phyloP scores from a whole-genome alignment of 1,140 invertebrate genomes.

The Metopolophium dirhodum region DNA sequence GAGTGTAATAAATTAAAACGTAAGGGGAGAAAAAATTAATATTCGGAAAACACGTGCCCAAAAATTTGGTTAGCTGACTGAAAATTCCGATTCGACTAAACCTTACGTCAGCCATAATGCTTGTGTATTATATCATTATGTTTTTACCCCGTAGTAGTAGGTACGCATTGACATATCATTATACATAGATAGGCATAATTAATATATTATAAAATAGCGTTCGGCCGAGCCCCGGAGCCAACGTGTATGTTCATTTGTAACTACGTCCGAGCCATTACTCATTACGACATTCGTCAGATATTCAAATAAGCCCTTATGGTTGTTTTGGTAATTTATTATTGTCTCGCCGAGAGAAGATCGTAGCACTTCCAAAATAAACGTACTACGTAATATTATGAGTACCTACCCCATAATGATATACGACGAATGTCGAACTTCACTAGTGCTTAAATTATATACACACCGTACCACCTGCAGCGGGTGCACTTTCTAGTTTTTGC shows the following conservation, averaged over 20 bases:
- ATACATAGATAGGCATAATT: background rate
- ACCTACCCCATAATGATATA: background rate
- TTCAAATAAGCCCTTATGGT: background rate
- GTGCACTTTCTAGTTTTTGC: background rate
- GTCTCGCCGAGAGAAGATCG: background rate
- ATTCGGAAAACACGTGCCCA: background rate
- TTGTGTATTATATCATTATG: background rate
- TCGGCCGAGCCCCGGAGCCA: background rate
- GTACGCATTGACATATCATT: background rate
- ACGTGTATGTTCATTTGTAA: background rate
- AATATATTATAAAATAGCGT: background rate
- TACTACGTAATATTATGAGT: background rate
- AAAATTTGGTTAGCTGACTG: background rate
- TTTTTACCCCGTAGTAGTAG: background rate
- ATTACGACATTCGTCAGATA: background rate
- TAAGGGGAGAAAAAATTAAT: background rate
- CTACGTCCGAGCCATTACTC: background rate
- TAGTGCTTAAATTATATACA: background rate
- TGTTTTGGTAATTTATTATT: background rate
- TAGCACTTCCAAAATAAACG: background rate
- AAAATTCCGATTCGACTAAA: background rate
- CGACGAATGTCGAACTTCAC: background rate
- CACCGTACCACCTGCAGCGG: background rate
- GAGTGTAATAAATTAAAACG: background rate
- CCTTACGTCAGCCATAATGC: background rate